These are phyloP conservation scores for Megathymus violae DNA, from an alignment of 1,140 invertebrate genomes.

Conservation along the genomic window DNA sequence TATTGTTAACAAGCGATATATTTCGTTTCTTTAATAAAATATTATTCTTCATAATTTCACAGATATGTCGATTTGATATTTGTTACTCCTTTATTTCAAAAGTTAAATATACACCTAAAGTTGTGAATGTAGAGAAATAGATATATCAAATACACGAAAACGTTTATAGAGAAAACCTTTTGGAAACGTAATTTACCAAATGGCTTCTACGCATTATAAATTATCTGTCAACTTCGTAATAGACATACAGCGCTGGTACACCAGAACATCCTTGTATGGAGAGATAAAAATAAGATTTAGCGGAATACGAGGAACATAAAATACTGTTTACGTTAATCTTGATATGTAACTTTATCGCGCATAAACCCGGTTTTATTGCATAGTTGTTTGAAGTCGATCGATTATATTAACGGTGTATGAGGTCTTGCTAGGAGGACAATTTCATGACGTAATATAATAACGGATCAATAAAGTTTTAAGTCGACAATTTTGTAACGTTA, in stretches of 20 bases:
- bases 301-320: slow-evolving; percentile 75
- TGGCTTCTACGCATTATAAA: slow-evolving; percentile 45
- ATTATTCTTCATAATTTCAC: too few species aligned
- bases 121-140: too few species aligned
- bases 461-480: background rate
- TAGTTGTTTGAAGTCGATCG: slow-evolving; percentile 65
- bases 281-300: slow-evolving; percentile 76
- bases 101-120: too few species aligned
- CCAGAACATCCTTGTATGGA: slow-evolving; percentile 41
- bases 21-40: too few species aligned
- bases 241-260: slow-evolving; percentile 34
- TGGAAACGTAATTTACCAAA: slow-evolving; percentile 21
- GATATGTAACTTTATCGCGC: slow-evolving; percentile 74
- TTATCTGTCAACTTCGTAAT: slow-evolving; percentile 57
- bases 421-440: background rate
- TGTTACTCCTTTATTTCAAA: too few species aligned
- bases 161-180: background rate
- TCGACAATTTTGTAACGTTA: background rate
- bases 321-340: slow-evolving; percentile 79
- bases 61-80: too few species aligned
- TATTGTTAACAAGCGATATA: too few species aligned
- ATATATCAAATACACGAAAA: too few species aligned
- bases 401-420: slow-evolving; percentile 54
- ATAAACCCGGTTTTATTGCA: slow-evolving; percentile 73
- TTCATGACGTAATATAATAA: slow-evolving; percentile 1